Evolutionary conservation across 2,797 vertebrate species (phyloP), one percentile per base, ranked within the genome.

Genomic region (Chromis chromis): DNA sequence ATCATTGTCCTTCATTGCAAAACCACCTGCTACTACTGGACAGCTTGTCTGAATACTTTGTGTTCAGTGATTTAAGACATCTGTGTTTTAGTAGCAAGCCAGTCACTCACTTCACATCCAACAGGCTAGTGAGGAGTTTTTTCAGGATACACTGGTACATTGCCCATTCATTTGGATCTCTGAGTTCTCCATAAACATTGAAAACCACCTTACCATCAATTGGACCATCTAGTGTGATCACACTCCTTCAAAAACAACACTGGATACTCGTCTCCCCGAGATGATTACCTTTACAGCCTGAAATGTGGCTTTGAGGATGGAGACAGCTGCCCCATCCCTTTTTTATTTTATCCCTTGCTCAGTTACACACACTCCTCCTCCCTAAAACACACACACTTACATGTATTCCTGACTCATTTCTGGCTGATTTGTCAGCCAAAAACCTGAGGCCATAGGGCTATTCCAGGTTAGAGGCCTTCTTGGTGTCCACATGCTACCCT

Each of bases 1-100:
- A 83, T 85, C 33, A 80, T 25, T 76, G 78, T 86, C 66, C 61
- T 83, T 90, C 79, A 89, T 83, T 80, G 83, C 78, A 80, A 93
- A 90, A 88, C 58, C 83, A 31, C 52, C 78, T 85, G 81, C 63
- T 66, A 52, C 28, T 74, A 63, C 72, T 79, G 74, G 70, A 81
- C 69, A 78, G 67, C 91, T 89, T 86, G 65, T 86, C 70, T 65
- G 44, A 89, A 92, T 90, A 85, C 59, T 85, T 90, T 74, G 72
- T 80, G 17, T 75, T 81, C 74, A 65, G 65, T 58, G 66, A 81
- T 80, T 72, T 75, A 52, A 85, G 80, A 90, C 91, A 89, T 91
- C 86, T 92, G 90, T 89, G 88, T 84, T 92, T 89, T 86, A 85
- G 84, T 65, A 42, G 74, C 3, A 17, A 74, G 44, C 57, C 70